phyloP scores from a whole-genome alignment of 2,113 vertebrate genomes.

The Orycteropus afer region DNA sequence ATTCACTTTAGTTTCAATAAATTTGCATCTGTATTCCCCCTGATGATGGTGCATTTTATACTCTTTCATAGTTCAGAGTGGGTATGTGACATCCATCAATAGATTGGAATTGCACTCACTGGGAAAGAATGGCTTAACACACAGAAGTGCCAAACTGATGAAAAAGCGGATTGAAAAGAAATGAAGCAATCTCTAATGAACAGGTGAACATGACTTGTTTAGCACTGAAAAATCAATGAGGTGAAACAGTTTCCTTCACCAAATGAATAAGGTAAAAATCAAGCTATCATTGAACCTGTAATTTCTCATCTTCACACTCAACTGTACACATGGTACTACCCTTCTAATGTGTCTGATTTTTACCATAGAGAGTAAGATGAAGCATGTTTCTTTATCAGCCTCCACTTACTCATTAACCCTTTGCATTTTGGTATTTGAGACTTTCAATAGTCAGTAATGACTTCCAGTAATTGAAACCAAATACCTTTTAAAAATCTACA shows the following conservation, averaged over 20 bases:
- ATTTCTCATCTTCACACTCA: conserved; percentile 43
- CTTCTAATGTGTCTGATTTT: background rate
- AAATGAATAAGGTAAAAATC: conserved; percentile 61
- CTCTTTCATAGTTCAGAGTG: conserved; percentile 54
- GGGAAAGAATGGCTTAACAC: background rate
- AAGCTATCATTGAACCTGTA: conserved; percentile 51
- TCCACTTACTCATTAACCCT: background rate
- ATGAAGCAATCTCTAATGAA: conserved; percentile 73
- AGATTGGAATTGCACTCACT: conserved; percentile 23
- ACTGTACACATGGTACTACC: background rate
- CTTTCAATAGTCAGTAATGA: background rate
- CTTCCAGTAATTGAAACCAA: background rate
- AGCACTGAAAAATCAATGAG: conserved; percentile 51
- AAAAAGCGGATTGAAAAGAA: conserved; percentile 62
- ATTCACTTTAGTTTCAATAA: background rate
- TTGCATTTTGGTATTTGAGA: background rate
- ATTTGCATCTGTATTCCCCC: conserved; percentile 64
- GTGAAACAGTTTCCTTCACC: conserved; percentile 30
- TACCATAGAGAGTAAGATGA: background rate
- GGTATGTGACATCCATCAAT: conserved; percentile 43
- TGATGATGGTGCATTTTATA: conserved; percentile 56
- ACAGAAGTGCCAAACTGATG: conserved; percentile 18
- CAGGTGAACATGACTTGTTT: conserved; percentile 40
- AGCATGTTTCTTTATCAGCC: background rate
- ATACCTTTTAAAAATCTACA: background rate